Conservation (phyloP, 2,888 invertebrate species). For the Oligia latruncula region DNA sequence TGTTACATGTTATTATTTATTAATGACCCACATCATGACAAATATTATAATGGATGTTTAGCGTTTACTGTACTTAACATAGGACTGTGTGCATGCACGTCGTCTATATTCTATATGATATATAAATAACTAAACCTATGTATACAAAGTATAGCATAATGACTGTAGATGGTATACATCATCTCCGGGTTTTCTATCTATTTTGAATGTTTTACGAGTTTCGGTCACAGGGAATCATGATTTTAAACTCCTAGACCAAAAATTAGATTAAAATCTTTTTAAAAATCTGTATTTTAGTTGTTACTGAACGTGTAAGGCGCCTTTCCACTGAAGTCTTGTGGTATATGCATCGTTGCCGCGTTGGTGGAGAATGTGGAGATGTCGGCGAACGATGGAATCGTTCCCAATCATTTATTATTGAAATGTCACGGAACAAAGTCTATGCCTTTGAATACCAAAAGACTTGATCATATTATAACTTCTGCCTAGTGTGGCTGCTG, state of each 20-base stretch:
- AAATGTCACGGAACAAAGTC: slow-evolving; percentile 48
- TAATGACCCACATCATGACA: slow-evolving; percentile 59
- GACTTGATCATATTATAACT: slow-evolving; percentile 49
- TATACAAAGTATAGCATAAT: slow-evolving; percentile 62
- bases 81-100: slow-evolving; percentile 56
- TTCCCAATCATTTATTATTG: slow-evolving; percentile 33
- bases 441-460: slow-evolving; percentile 60
- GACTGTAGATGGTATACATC: slow-evolving; percentile 64
- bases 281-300: slow-evolving; percentile 55
- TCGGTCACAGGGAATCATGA: slow-evolving; percentile 74
- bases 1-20: slow-evolving; percentile 56
- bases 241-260: slow-evolving; percentile 69
- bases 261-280: slow-evolving; percentile 62
- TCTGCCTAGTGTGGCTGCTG: slow-evolving; percentile 14
- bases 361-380: neutral
- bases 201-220: slow-evolving; percentile 67
- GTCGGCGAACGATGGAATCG: slow-evolving; percentile 21
- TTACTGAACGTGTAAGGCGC: slow-evolving; percentile 31
- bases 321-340: slow-evolving; percentile 12
- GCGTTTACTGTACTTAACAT: slow-evolving; percentile 62
- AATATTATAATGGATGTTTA: slow-evolving; percentile 59
- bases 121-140: slow-evolving; percentile 60
- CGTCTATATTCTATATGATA: slow-evolving; percentile 58
- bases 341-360: neutral
- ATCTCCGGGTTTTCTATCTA: slow-evolving; percentile 66